These are phyloP conservation scores for Loriculus beryllinus DNA, from an alignment of 2,797 vertebrate genomes.

Conservation along the genomic window DNA sequence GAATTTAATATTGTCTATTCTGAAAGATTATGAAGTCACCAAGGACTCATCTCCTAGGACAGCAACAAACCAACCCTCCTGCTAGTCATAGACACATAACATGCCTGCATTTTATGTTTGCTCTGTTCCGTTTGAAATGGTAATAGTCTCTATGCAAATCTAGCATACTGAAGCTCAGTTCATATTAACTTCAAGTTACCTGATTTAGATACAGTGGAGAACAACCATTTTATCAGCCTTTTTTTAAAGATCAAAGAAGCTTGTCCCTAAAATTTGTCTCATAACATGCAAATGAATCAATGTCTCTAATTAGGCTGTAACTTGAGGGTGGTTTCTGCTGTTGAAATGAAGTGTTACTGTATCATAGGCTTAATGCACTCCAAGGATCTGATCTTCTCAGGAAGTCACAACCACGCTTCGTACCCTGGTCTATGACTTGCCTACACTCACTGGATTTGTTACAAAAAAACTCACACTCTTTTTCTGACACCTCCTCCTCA, in stretches of 20 bases:
- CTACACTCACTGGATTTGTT: background rate
- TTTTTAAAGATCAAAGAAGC: constrained; percentile 61
- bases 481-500: background rate
- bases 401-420: background rate
- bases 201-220: constrained; percentile 46
- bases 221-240: background rate
- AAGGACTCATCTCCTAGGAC: background rate
- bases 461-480: background rate
- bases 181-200: constrained; percentile 49
- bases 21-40: constrained; percentile 32
- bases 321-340: constrained; percentile 31
- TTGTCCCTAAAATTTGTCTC: constrained; percentile 37
- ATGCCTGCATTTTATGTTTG: constrained; percentile 36
- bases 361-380: background rate
- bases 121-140: constrained; percentile 55
- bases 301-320: constrained; percentile 47
- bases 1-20: background rate
- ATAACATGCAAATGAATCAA: constrained; percentile 40
- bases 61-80: constrained; percentile 19
- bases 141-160: constrained; percentile 52
- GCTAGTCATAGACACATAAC: constrained; percentile 40
- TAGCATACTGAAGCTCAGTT: constrained; percentile 22
- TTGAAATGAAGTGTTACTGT: background rate
- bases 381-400: background rate
- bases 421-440: background rate